These are phyloP conservation scores for Abrostola tripartita DNA, from an alignment of 2,888 invertebrate species.

Conservation along the genomic window DNA sequence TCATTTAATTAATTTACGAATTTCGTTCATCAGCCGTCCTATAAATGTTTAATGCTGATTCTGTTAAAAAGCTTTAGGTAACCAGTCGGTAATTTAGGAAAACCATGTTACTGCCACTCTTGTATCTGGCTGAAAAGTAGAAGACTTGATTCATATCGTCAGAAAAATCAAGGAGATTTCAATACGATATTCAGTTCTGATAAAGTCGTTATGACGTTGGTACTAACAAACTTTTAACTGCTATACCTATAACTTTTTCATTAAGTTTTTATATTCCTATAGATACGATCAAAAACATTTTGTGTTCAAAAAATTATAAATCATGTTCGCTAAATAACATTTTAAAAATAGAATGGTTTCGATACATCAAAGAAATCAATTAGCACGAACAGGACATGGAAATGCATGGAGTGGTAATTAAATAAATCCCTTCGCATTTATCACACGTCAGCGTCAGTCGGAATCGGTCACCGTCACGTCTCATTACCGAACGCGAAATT, in stretches of 20 bases:
- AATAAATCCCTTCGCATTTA: slow-evolving; percentile 65
- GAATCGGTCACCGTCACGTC: slow-evolving; percentile 68
- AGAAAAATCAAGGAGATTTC: too few relatives aligned
- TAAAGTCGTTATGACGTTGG: slow-evolving; percentile 15
- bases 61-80: too few relatives aligned
- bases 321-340: slow-evolving; percentile 25
- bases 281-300: neutral
- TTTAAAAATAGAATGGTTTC: slow-evolving; percentile 43
- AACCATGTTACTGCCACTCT: too few relatives aligned
- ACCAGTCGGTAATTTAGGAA: too few relatives aligned
- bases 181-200: too few relatives aligned
- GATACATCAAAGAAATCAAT: slow-evolving; percentile 61
- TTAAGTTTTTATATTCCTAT: neutral
- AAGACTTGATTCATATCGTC: too few relatives aligned
- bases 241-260: neutral
- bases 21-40: too few relatives aligned
- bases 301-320: slow-evolving; percentile 7
- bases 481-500: slow-evolving; percentile 61
- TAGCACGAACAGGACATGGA: slow-evolving; percentile 47
- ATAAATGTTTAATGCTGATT: too few relatives aligned
- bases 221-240: neutral
- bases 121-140: too few relatives aligned
- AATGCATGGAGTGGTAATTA: slow-evolving; percentile 62
- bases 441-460: slow-evolving; percentile 67
- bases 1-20: too few relatives aligned